Conservation (phyloP, 1,140 invertebrate species). For the Caerostris darwini region DNA sequence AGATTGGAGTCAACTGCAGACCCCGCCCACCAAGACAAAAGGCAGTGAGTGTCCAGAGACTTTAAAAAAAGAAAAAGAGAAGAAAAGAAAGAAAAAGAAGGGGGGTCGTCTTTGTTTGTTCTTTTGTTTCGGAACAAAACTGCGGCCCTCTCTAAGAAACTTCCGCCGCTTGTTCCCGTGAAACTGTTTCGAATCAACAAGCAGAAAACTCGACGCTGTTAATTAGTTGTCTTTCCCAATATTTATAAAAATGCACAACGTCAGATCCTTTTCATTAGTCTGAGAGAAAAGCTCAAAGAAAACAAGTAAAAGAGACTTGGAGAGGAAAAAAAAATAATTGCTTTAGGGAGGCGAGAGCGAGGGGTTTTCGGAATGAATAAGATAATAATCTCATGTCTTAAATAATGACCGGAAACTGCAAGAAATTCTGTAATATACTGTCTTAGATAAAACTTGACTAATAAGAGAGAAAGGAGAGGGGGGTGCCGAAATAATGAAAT, state of each 20-base stretch:
- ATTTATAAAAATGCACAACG: slow-evolving; percentile 78
- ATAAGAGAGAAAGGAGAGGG: slow-evolving; percentile 73
- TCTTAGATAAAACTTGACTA: slow-evolving; percentile 78
- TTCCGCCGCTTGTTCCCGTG: slow-evolving; percentile 75
- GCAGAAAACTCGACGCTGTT: slow-evolving; percentile 75
- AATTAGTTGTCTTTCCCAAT: slow-evolving; percentile 78
- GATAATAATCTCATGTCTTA: slow-evolving; percentile 78
- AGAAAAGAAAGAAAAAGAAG: neutral
- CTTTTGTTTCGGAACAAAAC: slow-evolving; percentile 72
- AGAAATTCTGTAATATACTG: slow-evolving; percentile 78
- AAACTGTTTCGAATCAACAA: slow-evolving; percentile 78
- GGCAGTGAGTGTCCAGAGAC: neutral
- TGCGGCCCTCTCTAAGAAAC: slow-evolving; percentile 71
- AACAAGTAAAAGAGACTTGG: slow-evolving; percentile 72
- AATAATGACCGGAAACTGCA: slow-evolving; percentile 78
- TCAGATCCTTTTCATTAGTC: slow-evolving; percentile 75
- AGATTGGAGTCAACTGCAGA: slow-evolving; percentile 2
- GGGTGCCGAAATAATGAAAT: slow-evolving; percentile 75
- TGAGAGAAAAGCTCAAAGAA: slow-evolving; percentile 76
- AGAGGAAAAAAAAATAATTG: slow-evolving; percentile 75
- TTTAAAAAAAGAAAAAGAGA: neutral
- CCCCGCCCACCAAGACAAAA: slow-evolving; percentile 8
- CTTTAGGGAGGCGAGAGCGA: slow-evolving; percentile 72
- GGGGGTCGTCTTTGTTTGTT: slow-evolving; percentile 64
- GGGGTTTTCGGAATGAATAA: slow-evolving; percentile 76